Evolutionary conservation across 2,888 invertebrate genomes (phyloP).

Genomic region (Meta bourneti): DNA sequence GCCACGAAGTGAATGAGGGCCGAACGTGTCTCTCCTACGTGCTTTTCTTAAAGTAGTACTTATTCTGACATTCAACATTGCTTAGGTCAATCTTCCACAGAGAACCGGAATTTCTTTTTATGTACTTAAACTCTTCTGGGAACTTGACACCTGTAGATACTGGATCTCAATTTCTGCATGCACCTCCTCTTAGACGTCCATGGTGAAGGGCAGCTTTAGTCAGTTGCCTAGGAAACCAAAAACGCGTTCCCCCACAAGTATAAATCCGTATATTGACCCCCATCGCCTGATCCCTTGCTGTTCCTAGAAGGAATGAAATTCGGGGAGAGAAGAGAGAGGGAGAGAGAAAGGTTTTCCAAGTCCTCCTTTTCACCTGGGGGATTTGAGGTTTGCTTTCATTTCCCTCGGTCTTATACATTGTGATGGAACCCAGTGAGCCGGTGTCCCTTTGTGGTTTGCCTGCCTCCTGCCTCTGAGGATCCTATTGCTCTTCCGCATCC

Average conservation of each 20-base stretch:
- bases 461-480: slow-evolving; percentile 67
- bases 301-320: slow-evolving; percentile 20
- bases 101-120: too few species aligned
- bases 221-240: slow-evolving; percentile 59
- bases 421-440: slow-evolving; percentile 75
- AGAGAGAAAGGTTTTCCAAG: slow-evolving; percentile 65
- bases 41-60: too few species aligned
- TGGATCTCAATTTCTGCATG: slow-evolving; percentile 50
- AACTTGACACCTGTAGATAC: slow-evolving; percentile 50
- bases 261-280: slow-evolving; percentile 70
- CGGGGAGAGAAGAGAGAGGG: slow-evolving; percentile 6
- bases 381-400: slow-evolving; percentile 77
- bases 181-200: not conserved
- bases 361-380: slow-evolving; percentile 67
- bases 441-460: slow-evolving; percentile 75
- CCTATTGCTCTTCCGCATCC: slow-evolving; percentile 63
- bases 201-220: slow-evolving; percentile 38
- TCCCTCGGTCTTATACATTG: slow-evolving; percentile 73
- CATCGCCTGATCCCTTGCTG: slow-evolving; percentile 26
- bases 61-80: too few species aligned
- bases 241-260: slow-evolving; percentile 42
- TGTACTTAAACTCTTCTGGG: not conserved
- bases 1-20: too few species aligned
- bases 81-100: too few species aligned
- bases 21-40: too few species aligned